Conservation (phyloP, 2,888 invertebrate species). For the Merodon equestris region DNA sequence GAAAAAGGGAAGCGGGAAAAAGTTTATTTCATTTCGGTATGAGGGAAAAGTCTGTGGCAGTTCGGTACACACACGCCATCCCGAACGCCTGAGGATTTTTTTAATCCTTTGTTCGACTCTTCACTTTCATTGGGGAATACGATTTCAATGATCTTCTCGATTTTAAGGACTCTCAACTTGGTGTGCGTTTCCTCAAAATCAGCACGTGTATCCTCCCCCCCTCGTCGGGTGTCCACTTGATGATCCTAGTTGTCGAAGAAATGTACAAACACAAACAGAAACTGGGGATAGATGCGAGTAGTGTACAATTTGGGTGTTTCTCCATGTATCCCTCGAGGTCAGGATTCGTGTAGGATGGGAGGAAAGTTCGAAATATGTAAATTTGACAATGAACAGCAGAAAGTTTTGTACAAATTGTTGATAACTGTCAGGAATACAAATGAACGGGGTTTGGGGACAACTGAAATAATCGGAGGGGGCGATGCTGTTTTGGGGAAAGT, state of each 20-base stretch:
- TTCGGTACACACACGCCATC: background rate
- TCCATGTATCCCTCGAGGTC: background rate
- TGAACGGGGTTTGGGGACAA: constrained; percentile 33
- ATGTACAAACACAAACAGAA: too few species aligned
- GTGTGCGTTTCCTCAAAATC: background rate
- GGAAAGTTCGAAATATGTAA: constrained; percentile 51
- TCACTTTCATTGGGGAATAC: background rate
- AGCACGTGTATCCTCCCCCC: constrained; percentile 8
- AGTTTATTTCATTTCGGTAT: constrained; percentile 17
- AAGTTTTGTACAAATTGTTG: constrained; percentile 64
- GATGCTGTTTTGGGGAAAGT: constrained; percentile 8
- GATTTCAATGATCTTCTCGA: constrained; percentile 9
- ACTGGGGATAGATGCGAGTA: too few species aligned
- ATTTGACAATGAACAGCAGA: constrained; percentile 55
- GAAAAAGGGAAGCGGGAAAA: background rate
- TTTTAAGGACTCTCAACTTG: background rate
- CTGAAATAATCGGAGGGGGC: constrained; percentile 3
- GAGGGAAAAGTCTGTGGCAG: background rate
- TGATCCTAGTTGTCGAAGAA: constrained; percentile 25
- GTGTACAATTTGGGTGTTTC: too few species aligned
- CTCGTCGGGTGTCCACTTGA: constrained; percentile 21
- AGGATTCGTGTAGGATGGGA: constrained; percentile 3
- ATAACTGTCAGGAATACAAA: constrained; percentile 63
- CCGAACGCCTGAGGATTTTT: background rate
- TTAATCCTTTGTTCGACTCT: background rate